A percentile compares a stretch with the other conserved stretches of the same genome.
Conservation (phyloP, 2,888 invertebrate genomes). For the Cynaeus angustus region DNA sequence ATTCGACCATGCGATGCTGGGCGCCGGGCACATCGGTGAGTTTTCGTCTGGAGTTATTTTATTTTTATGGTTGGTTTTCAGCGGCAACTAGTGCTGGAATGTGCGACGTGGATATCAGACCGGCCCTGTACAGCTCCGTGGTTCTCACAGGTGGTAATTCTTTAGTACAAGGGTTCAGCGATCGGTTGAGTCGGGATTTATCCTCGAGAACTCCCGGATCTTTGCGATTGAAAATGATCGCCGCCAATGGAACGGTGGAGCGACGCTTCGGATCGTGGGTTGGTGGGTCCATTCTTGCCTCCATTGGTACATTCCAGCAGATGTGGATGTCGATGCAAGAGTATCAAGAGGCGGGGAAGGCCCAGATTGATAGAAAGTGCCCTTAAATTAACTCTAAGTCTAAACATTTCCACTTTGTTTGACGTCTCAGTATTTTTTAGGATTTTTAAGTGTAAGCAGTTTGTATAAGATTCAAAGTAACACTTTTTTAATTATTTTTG, state of each 20-base stretch:
- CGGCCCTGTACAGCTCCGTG: slow-evolving; percentile 95
- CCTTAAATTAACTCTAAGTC: slow-evolving; percentile 74
- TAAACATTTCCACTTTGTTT: slow-evolving; percentile 28
- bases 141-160: slow-evolving; percentile 97
- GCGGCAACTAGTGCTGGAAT: slow-evolving; percentile 91
- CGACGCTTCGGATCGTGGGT: slow-evolving; percentile 98
- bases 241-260: slow-evolving; percentile 93
- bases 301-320: slow-evolving; percentile 99
- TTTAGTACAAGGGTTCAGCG: slow-evolving; percentile 93
- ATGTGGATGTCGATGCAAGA: slow-evolving; percentile 99
- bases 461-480: slow-evolving; percentile 41
- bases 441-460: slow-evolving; percentile 32
- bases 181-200: slow-evolving; percentile 91
- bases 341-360: slow-evolving; percentile 98
- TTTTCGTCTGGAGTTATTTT: slow-evolving; percentile 3
- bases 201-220: slow-evolving; percentile 92
- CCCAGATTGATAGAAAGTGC: slow-evolving; percentile 97
- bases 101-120: slow-evolving; percentile 98
- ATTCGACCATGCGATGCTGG: slow-evolving; percentile 95
- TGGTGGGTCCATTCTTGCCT: slow-evolving; percentile 97
- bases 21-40: slow-evolving; percentile 87
- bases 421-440: slow-evolving; percentile 47
- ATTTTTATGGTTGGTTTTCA: slow-evolving; percentile 55
- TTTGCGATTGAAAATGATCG: slow-evolving; percentile 94
- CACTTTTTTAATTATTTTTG: slow-evolving; percentile 12